Percentiles rank a stretch among this genome's conserved stretches.
phyloP scores from a whole-genome alignment of 2,797 vertebrate species.

The Squalus acanthias region DNA sequence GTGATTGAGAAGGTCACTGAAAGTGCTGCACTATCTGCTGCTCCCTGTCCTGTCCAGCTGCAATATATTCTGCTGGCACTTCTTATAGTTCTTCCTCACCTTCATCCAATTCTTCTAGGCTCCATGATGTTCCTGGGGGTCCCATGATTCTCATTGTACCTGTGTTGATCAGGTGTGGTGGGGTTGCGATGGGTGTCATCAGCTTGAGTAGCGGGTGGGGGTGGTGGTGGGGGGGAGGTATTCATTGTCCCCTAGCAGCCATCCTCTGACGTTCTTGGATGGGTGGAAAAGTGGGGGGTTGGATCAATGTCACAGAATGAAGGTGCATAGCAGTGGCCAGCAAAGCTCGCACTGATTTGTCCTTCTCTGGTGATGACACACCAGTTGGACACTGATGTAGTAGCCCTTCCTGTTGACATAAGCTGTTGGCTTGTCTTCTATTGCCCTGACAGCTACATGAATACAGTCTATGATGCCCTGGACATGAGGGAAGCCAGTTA shows the following conservation, averaged over 20 bases:
- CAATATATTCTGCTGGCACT: background rate
- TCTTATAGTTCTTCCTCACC: background rate
- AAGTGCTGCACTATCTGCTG: background rate
- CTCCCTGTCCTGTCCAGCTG: background rate
- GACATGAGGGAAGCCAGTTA: background rate
- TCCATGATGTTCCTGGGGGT: background rate
- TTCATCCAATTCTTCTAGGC: background rate
- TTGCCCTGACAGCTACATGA: background rate
- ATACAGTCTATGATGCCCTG: background rate
- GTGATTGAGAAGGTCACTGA: background rate
- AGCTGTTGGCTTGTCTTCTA: background rate
- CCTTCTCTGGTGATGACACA: background rate
- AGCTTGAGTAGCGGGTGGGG: no score
- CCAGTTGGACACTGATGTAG: background rate
- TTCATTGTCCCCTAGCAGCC: background rate
- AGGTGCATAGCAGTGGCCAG: no score
- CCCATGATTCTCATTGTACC: background rate
- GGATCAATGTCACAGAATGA: background rate
- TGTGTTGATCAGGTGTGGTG: background rate
- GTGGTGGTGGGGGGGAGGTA: background rate
- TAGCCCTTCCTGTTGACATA: background rate
- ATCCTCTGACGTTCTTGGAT: background rate
- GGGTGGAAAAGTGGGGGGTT: background rate
- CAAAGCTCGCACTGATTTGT: background rate
- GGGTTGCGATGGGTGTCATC: background rate